Evolutionary conservation across 1,140 invertebrate genomes (phyloP).

Genomic region (Brachionus plicatilis): DNA sequence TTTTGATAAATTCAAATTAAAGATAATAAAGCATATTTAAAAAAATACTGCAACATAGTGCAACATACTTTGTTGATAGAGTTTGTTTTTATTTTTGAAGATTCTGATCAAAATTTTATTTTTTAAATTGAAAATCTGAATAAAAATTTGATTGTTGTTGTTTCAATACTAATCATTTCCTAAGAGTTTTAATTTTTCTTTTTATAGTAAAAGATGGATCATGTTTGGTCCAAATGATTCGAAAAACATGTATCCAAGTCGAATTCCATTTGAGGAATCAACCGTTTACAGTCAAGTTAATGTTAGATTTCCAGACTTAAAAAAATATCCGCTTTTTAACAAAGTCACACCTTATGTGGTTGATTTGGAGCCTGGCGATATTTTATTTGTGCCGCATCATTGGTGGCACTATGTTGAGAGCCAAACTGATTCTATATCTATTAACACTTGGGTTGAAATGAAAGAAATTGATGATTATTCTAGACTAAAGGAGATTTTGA

Average conservation of each 20-base stretch:
- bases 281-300: constrained; percentile 74
- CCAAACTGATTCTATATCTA: constrained; percentile 66
- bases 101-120: too few species aligned
- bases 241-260: constrained; percentile 66
- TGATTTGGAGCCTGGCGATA: constrained; percentile 72
- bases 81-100: too few species aligned
- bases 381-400: constrained; percentile 75
- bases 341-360: constrained; percentile 59
- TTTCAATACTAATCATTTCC: neutral
- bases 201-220: constrained; percentile 76
- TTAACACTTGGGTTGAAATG: constrained; percentile 75
- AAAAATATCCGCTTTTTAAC: constrained; percentile 50
- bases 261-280: constrained; percentile 92
- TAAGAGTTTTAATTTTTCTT: constrained; percentile 2
- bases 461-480: neutral
- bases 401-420: constrained; percentile 97
- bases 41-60: too few species aligned
- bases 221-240: constrained; percentile 76
- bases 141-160: too few species aligned
- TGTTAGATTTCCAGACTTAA: constrained; percentile 58
- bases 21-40: too few species aligned
- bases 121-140: too few species aligned
- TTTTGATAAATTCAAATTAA: too few species aligned
- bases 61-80: too few species aligned
- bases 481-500: neutral